A percentile compares a stretch with the other conserved stretches of the same genome.
These are phyloP conservation scores for Pantala flavescens DNA, from an alignment of 1,140 invertebrate species.

Conservation along the genomic window DNA sequence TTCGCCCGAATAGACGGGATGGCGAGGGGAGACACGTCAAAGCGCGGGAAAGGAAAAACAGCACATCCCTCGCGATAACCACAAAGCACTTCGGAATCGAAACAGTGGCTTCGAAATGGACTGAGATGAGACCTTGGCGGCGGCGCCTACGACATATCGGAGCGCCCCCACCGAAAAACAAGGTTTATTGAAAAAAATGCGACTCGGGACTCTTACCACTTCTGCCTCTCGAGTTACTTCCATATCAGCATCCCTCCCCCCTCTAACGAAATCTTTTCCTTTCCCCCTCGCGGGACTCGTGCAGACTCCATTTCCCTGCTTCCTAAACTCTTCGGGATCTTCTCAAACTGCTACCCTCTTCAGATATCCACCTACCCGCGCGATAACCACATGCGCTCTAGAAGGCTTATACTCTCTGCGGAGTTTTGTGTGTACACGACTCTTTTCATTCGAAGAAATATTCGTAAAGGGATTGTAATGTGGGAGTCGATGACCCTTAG, in stretches of 20 bases:
- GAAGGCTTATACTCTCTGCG: too few species aligned
- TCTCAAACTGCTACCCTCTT: slow-evolving; percentile 8
- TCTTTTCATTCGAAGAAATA: too few species aligned
- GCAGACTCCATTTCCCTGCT: background rate
- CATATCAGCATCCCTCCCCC: background rate
- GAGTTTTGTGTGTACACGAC: too few species aligned
- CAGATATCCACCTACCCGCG: background rate
- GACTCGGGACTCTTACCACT: background rate
- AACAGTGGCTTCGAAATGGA: background rate
- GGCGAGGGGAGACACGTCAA: too few species aligned
- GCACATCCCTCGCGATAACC: background rate
- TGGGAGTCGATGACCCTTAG: too few species aligned
- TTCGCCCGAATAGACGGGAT: too few species aligned
- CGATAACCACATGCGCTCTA: too few species aligned
- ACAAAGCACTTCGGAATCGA: background rate
- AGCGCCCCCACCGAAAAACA: background rate
- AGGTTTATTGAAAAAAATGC: slow-evolving; percentile 7
- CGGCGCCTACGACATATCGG: background rate
- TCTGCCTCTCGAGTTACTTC: background rate
- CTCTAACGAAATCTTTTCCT: background rate
- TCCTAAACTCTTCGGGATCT: background rate
- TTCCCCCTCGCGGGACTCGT: background rate
- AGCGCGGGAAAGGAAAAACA: background rate
- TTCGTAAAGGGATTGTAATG: too few species aligned
- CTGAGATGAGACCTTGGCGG: background rate